Conservation (phyloP, 2,888 invertebrate genomes). For the Epirrita christyi region DNA sequence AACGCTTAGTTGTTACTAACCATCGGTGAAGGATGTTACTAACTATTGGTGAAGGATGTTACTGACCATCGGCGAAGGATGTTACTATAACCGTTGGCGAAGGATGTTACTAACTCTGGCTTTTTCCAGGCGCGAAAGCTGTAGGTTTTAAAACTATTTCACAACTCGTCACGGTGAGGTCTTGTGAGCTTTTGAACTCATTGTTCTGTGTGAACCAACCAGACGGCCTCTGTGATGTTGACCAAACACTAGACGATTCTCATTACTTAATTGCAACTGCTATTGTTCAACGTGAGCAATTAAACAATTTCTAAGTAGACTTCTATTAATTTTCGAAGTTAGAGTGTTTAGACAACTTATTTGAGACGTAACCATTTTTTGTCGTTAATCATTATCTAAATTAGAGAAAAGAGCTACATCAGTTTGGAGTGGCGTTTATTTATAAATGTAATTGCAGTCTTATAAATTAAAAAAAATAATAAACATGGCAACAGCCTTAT, state of each 20-base stretch:
- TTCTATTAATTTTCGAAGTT: conserved; percentile 70
- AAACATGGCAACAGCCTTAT: background rate
- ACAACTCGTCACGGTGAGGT: conserved; percentile 45
- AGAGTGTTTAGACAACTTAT: conserved; percentile 46
- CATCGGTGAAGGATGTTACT: conserved; percentile 46
- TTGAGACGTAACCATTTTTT: conserved; percentile 39
- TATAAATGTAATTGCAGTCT: background rate
- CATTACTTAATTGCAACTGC: conserved; percentile 78
- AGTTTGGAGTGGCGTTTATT: conserved; percentile 23
- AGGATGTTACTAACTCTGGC: conserved; percentile 33
- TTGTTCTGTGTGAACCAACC: conserved; percentile 72
- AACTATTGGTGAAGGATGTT: conserved; percentile 46
- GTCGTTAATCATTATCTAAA: conserved; percentile 36
- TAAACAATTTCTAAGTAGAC: conserved; percentile 73
- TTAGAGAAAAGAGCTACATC: conserved; percentile 19
- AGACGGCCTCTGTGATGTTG: conserved; percentile 65
- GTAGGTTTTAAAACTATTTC: conserved; percentile 25
- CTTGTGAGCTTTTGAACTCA: conserved; percentile 38
- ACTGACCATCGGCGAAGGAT: conserved; percentile 49
- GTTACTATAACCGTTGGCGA: conserved; percentile 48
- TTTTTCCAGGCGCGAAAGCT: conserved; percentile 19
- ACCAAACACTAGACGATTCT: conserved; percentile 69
- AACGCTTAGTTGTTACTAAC: conserved; percentile 54
- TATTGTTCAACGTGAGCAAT: conserved; percentile 74
- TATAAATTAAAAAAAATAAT: background rate